Evolutionary conservation across 2,888 invertebrate species (phyloP).

Genomic region (Amblyteles armatorius): DNA sequence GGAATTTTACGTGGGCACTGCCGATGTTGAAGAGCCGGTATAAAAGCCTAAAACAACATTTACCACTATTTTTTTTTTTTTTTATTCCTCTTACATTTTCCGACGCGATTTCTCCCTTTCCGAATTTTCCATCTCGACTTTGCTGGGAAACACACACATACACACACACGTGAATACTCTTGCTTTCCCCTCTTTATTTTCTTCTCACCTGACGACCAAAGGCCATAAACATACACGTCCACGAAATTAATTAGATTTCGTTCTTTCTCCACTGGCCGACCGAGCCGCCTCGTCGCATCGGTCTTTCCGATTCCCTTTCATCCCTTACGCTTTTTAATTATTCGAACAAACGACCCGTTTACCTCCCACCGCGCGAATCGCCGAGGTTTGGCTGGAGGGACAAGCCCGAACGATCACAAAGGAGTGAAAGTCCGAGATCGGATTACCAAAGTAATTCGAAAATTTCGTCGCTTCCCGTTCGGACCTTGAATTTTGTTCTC

Average conservation of each 20-base stretch:
- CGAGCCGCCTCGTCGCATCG: conserved; percentile 56
- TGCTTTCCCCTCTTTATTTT: conserved; percentile 31
- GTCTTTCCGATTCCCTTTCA: conserved; percentile 74
- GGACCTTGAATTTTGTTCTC: conserved; percentile 2
- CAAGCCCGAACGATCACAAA: conserved; percentile 24
- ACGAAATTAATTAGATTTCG: conserved; percentile 71
- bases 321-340: conserved; percentile 76
- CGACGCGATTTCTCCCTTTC: conserved; percentile 21
- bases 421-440: conserved; percentile 27
- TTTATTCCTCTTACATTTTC: conserved; percentile 25
- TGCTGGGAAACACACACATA: conserved; percentile 24
- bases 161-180: conserved; percentile 25
- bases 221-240: conserved; percentile 45
- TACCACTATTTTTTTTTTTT: conserved; percentile 60
- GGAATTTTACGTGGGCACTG: conserved; percentile 59
- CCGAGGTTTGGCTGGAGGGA: conserved; percentile 22
- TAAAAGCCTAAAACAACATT: conserved; percentile 78
- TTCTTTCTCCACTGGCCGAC: conserved; percentile 60
- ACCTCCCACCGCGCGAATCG: conserved; percentile 49
- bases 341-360: conserved; percentile 70
- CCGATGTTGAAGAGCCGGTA: conserved; percentile 56
- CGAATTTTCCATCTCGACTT: conserved; percentile 57
- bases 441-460: conserved; percentile 16
- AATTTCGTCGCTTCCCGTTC: background rate
- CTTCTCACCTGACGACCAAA: conserved; percentile 49